Percentiles rank a stretch among this genome's conserved stretches.
These are phyloP conservation scores for Pissodes strobi DNA, from an alignment of 1,140 invertebrate species.

Conservation along the genomic window DNA sequence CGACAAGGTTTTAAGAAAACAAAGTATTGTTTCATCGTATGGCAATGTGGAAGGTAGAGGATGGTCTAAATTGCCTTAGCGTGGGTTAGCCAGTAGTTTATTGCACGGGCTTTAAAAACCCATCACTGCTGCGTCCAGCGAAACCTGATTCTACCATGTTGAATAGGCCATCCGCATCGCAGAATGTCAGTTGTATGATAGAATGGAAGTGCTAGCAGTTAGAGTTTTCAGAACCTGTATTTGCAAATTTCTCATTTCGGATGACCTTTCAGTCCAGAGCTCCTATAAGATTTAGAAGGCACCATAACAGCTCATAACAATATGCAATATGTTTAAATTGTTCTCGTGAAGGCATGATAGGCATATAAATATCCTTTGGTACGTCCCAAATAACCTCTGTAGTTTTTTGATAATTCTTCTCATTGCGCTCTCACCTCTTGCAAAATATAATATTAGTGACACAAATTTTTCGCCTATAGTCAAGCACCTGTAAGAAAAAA, in stretches of 20 bases:
- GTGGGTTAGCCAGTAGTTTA: constrained; percentile 22
- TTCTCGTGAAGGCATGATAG: constrained; percentile 2
- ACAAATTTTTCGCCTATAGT: background rate
- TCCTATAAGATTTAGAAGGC: background rate
- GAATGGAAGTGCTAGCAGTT: constrained; percentile 32
- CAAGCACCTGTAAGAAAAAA: constrained; percentile 11
- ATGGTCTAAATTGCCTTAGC: constrained; percentile 17
- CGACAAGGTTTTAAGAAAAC: constrained; percentile 18
- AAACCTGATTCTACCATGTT: constrained; percentile 21
- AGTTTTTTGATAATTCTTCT: constrained; percentile 12
- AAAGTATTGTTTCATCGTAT: constrained; percentile 15
- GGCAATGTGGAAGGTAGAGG: constrained; percentile 26
- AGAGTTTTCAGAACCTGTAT: constrained; percentile 26
- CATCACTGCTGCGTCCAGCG: constrained; percentile 33
- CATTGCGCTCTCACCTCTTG: constrained; percentile 12
- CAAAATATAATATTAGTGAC: constrained; percentile 16
- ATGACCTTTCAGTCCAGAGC: constrained; percentile 13
- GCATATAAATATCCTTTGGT: constrained; percentile 19
- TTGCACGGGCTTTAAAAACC: constrained; percentile 24
- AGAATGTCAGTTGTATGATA: constrained; percentile 20
- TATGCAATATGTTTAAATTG: constrained; percentile 16
- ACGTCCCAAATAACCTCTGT: constrained; percentile 22
- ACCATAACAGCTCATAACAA: constrained; percentile 6
- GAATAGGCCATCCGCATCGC: constrained; percentile 28
- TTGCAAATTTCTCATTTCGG: constrained; percentile 18